Evolutionary conservation across 2,888 invertebrate genomes (phyloP).

Genomic region (Alviniconcha strummeri): DNA sequence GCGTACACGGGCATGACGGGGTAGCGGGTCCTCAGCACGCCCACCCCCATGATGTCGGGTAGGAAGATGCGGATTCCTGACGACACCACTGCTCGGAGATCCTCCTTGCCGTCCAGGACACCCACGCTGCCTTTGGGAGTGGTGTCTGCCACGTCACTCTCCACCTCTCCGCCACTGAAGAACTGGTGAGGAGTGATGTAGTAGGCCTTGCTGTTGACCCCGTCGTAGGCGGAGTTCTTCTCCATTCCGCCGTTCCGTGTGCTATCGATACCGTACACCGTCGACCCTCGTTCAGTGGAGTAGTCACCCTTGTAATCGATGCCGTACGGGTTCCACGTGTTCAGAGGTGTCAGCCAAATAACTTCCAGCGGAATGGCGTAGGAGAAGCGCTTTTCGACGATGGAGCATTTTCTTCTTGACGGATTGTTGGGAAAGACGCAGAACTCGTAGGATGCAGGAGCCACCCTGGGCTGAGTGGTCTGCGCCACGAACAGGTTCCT

Average conservation of each 20-base stretch:
- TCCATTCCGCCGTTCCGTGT: slow-evolving; percentile 29
- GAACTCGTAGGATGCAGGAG: slow-evolving; percentile 42
- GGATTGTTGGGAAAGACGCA: slow-evolving; percentile 30
- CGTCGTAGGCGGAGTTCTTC: slow-evolving; percentile 25
- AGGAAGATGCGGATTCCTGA: slow-evolving; percentile 46
- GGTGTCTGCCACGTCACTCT: slow-evolving; percentile 48
- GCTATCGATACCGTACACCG: background rate
- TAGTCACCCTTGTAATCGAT: slow-evolving; percentile 32
- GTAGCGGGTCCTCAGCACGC: slow-evolving; percentile 56
- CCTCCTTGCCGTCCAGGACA: slow-evolving; percentile 37
- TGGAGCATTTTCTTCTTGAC: slow-evolving; percentile 31
- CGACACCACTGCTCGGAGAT: slow-evolving; percentile 43
- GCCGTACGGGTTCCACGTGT: slow-evolving; percentile 64
- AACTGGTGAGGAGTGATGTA: slow-evolving; percentile 49
- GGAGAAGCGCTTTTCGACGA: slow-evolving; percentile 44
- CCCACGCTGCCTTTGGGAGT: slow-evolving; percentile 45
- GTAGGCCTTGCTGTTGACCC: slow-evolving; percentile 19
- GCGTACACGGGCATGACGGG: slow-evolving; percentile 61
- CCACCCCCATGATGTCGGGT: slow-evolving; percentile 54
- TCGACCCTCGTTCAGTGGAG: slow-evolving; percentile 4
- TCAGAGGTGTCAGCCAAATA: slow-evolving; percentile 62
- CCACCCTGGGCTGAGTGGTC: slow-evolving; percentile 53
- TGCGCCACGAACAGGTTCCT: slow-evolving; percentile 51
- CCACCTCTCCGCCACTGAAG: slow-evolving; percentile 47
- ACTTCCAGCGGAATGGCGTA: slow-evolving; percentile 66